Conservation (phyloP, 2,797 vertebrate genomes). For the Otus scops region DNA sequence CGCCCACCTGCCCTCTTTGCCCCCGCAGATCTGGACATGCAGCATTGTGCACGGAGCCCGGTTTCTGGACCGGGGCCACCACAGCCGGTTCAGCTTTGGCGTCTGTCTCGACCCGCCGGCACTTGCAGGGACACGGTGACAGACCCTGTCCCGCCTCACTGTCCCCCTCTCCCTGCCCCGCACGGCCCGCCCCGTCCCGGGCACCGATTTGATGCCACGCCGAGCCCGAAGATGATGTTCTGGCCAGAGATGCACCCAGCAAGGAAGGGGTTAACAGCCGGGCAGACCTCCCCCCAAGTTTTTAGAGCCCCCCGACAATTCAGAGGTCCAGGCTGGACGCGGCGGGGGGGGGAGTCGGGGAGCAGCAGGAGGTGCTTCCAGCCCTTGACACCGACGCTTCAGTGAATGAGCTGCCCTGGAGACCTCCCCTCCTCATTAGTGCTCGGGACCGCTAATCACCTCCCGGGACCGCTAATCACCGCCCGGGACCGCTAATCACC, state of each 20-base stretch:
- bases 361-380: background rate
- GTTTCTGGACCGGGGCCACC: conserved; percentile 54
- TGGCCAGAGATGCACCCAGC: background rate
- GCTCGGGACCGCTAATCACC: background rate
- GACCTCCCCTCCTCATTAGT: background rate
- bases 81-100: conserved; percentile 70
- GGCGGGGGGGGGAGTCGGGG: fast-evolving
- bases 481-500: background rate
- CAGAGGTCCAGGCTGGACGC: background rate
- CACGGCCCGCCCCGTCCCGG: background rate
- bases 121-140: background rate
- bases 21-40: conserved; percentile 75
- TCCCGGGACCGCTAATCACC: background rate
- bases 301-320: background rate
- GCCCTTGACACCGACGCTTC: background rate
- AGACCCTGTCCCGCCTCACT: background rate
- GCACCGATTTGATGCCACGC: background rate
- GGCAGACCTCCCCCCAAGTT: background rate
- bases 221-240: background rate
- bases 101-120: background rate
- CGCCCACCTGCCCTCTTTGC: background rate
- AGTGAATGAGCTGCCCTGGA: background rate
- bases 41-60: conserved; percentile 66
- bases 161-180: background rate
- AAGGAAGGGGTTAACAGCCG: background rate